Evolutionary conservation across 2,797 vertebrate genomes (phyloP).

Genomic region (Alectoris magna): DNA sequence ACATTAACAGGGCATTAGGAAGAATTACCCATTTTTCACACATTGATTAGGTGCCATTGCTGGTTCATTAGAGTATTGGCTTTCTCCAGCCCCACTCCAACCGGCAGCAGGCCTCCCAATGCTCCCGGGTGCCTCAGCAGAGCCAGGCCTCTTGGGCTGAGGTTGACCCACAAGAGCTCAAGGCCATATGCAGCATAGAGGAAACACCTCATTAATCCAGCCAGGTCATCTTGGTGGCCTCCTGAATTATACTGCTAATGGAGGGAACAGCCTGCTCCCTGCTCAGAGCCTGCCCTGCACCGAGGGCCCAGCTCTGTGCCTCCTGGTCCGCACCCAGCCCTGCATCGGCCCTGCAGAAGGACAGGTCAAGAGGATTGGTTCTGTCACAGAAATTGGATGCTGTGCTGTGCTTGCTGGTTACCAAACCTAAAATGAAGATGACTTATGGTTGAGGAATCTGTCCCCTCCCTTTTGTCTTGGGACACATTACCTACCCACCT

Average conservation of each 20-base stretch:
- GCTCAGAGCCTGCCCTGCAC: not conserved
- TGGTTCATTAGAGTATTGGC: constrained; percentile 78
- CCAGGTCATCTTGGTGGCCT: not conserved
- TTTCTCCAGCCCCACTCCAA: constrained; percentile 74
- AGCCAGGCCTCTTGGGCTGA: constrained; percentile 35
- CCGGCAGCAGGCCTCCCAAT: not conserved
- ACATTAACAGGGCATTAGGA: constrained; percentile 83
- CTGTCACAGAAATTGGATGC: not conserved
- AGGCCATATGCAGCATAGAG: not conserved
- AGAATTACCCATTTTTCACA: constrained; percentile 83
- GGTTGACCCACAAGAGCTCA: constrained; percentile 16
- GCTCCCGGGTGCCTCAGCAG: not conserved
- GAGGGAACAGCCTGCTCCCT: not conserved
- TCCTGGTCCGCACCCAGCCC: not conserved
- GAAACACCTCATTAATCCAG: constrained; percentile 63
- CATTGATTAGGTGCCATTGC: constrained; percentile 83
- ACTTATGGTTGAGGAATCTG: not conserved
- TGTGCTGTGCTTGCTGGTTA: constrained; percentile 17
- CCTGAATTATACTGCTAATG: not conserved
- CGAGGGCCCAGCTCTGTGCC: not conserved
- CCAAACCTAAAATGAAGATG: not conserved
- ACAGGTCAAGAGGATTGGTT: not conserved
- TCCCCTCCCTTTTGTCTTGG: not conserved
- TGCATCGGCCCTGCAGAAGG: not conserved
- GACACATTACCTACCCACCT: constrained; percentile 65